phyloP scores from a whole-genome alignment of 2,797 vertebrate genomes.

The Prionace glauca region DNA sequence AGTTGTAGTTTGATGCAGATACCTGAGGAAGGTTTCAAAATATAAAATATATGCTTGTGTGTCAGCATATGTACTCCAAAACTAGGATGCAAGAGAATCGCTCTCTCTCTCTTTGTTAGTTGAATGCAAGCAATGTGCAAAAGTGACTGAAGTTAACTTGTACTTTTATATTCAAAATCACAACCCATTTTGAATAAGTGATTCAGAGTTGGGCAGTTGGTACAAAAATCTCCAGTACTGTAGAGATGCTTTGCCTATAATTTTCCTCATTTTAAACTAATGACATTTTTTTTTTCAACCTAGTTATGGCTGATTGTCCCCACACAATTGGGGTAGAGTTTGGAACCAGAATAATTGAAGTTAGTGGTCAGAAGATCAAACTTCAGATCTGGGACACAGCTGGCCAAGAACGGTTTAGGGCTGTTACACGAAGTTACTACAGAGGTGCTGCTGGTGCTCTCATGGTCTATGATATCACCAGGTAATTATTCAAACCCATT shows the following conservation, averaged over 20 bases:
- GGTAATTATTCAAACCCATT: slow-evolving; percentile 58
- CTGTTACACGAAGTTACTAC: slow-evolving; percentile 97
- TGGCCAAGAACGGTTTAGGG: slow-evolving; percentile 94
- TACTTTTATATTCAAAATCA: background rate
- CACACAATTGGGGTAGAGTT: slow-evolving; percentile 98
- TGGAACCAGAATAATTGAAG: slow-evolving; percentile 97
- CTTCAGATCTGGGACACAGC: slow-evolving; percentile 99
- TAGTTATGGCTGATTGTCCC: slow-evolving; percentile 99
- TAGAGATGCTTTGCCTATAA: background rate
- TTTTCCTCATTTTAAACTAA: background rate
- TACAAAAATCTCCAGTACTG: background rate
- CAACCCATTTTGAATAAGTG: too few species aligned
- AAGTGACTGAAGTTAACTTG: background rate
- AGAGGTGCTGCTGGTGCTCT: slow-evolving; percentile 95
- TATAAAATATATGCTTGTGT: background rate
- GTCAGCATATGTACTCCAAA: background rate
- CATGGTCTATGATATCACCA: slow-evolving; percentile 99
- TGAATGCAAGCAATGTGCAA: background rate
- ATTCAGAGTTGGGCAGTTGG: too few species aligned
- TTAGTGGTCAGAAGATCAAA: slow-evolving; percentile 99
- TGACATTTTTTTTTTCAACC: slow-evolving; percentile 38
- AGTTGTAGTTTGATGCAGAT: background rate
- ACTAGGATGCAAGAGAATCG: background rate
- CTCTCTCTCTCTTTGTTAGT: background rate
- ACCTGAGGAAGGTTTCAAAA: background rate